Evolutionary conservation across 2,797 vertebrate genomes (phyloP).

Genomic region (Centroberyx gerrardi): DNA sequence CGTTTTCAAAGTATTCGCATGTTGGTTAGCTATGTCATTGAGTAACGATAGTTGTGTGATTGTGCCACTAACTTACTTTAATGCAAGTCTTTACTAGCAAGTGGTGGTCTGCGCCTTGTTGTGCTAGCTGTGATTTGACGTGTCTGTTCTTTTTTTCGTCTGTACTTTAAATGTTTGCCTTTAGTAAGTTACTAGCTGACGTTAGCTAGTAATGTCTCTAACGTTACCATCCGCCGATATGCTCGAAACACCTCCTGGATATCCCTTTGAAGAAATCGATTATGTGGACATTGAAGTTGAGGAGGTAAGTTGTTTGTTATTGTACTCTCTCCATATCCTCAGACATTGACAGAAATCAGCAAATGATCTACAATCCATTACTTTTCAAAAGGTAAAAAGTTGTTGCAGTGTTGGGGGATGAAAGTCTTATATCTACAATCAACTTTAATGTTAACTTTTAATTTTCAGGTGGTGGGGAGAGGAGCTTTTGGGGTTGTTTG

Average conservation of each 20-base stretch:
- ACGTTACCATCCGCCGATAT: slow-evolving; percentile 89
- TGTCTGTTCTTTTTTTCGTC: background rate
- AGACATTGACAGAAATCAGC: too few species aligned
- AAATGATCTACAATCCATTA: too few species aligned
- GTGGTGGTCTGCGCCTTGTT: too few species aligned
- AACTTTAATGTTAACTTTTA: slow-evolving; percentile 11
- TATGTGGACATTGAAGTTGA: slow-evolving; percentile 97
- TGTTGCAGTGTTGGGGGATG: too few species aligned
- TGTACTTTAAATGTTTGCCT: background rate
- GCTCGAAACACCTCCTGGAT: slow-evolving; percentile 93
- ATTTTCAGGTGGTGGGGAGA: slow-evolving; percentile 95
- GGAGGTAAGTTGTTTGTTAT: slow-evolving; percentile 86
- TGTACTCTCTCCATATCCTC: background rate
- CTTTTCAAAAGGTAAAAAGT: too few species aligned
- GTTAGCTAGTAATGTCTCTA: slow-evolving; percentile 89
- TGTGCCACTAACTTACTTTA: too few species aligned
- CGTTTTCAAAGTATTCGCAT: background rate
- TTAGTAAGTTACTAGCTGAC: slow-evolving; percentile 74
- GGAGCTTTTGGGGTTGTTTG: slow-evolving; percentile 99
- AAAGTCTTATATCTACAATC: too few species aligned
- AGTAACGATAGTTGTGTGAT: background rate
- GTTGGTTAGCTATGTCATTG: background rate
- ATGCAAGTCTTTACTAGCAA: too few species aligned
- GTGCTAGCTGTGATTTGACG: background rate
- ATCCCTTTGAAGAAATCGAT: slow-evolving; percentile 97